Conservation (phyloP, 2,888 invertebrate species). For the Odontocolon sp. region DNA sequence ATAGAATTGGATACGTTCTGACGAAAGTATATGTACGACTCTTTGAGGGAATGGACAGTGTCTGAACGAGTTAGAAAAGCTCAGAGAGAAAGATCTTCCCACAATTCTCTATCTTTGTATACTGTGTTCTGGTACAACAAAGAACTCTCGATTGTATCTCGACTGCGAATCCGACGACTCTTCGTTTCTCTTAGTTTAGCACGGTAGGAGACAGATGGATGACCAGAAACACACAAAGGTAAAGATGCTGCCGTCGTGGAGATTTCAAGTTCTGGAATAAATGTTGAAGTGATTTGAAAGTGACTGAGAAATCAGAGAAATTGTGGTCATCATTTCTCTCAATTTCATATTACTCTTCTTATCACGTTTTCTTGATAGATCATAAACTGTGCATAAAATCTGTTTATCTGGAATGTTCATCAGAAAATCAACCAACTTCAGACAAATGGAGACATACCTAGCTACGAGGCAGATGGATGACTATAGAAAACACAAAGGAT, state of each 20-base stretch:
- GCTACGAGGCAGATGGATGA: slow-evolving; percentile 28
- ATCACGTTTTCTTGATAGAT: not conserved
- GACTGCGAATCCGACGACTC: not conserved
- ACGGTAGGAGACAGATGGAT: too few relatives aligned
- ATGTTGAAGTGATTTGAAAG: not conserved
- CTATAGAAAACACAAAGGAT: not conserved
- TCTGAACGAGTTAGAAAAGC: not conserved
- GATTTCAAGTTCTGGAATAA: not conserved
- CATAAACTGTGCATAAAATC: not conserved
- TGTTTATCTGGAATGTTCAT: too few relatives aligned
- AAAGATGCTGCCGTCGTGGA: not conserved
- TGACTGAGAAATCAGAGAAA: too few relatives aligned
- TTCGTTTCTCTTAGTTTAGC: slow-evolving; percentile 14
- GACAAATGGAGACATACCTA: too few relatives aligned
- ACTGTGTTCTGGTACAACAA: slow-evolving; percentile 3
- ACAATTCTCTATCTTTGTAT: slow-evolving; percentile 12
- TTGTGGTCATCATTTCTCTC: too few relatives aligned
- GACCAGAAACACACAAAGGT: slow-evolving; percentile 10
- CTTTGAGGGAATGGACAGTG: not conserved
- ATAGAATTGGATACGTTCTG: not conserved
- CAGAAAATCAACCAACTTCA: too few relatives aligned
- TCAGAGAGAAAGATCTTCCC: slow-evolving; percentile 5
- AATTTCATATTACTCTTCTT: not conserved
- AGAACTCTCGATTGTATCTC: slow-evolving; percentile 44
- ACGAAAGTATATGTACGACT: not conserved